phyloP scores from a whole-genome alignment of 2,888 invertebrate genomes.

The Acronicta leporina region DNA sequence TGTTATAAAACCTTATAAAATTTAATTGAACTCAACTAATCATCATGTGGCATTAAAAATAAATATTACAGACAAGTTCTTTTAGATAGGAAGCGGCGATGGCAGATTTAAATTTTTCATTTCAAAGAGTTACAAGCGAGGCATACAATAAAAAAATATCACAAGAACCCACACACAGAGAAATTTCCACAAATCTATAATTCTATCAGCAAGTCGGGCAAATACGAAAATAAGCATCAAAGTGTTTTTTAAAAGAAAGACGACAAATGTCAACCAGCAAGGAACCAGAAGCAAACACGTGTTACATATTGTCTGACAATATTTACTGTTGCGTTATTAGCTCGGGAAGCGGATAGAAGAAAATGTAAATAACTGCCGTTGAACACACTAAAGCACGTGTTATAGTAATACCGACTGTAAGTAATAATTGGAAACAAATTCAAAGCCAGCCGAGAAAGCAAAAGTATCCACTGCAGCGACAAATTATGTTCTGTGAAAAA shows the following conservation, averaged over 20 bases:
- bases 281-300: slow-evolving; percentile 83
- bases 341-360: slow-evolving; percentile 74
- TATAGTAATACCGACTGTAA: slow-evolving; percentile 61
- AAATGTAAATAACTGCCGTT: slow-evolving; percentile 77
- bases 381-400: slow-evolving; percentile 77
- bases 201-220: slow-evolving; percentile 82
- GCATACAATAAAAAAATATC: slow-evolving; percentile 77
- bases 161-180: slow-evolving; percentile 80
- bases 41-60: slow-evolving; percentile 70
- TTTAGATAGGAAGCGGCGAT: slow-evolving; percentile 83
- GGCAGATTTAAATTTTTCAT: slow-evolving; percentile 85
- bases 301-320: slow-evolving; percentile 88
- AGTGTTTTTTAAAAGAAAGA: slow-evolving; percentile 86
- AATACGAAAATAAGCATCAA: slow-evolving; percentile 88
- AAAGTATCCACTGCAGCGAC: slow-evolving; percentile 25
- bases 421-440: slow-evolving; percentile 72
- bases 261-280: slow-evolving; percentile 84
- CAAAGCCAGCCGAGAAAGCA: slow-evolving; percentile 44
- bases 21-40: slow-evolving; percentile 70
- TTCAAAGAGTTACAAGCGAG: slow-evolving; percentile 80
- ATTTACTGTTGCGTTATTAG: slow-evolving; percentile 86
- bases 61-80: slow-evolving; percentile 76
- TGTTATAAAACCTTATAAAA: slow-evolving; percentile 65
- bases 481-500: slow-evolving; percentile 10
- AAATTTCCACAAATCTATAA: slow-evolving; percentile 87